Base-by-base conservation (phyloP, 2,888 invertebrate species). In the Brachypterus glaber region DNA sequence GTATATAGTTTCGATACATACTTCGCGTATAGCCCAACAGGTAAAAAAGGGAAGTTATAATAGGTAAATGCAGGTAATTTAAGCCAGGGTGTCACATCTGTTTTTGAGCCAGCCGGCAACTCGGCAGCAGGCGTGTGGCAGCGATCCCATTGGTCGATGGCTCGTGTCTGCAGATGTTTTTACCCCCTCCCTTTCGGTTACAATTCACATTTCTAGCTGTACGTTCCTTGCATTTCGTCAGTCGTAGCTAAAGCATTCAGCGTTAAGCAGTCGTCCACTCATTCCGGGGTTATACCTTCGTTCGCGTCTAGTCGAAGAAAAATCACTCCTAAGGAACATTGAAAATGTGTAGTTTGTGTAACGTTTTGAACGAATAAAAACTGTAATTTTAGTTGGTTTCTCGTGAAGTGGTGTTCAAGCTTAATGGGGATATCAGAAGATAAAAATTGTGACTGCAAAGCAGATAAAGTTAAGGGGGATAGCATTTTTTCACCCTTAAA, bases 61-160 rank as follows among this genome's bases (percentile, higher is more conserved):
- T 42, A 50, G 48, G 48, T 52, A 51, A 49, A 52, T 47, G 55
- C 44, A 50, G 52, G 51, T 53, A 54, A 49, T 45, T 35, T 36
- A 50, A 51, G n/a, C n/a, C 52, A 51, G 53, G 57, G 57, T 55
- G 53, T 53, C 54, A 48, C 61, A 61, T 57, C 60, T 59, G 60
- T 58, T 49, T 39, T 43, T 32, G 40, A 37, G 43, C 44, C 52
- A 48, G 50, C 50, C 49, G 49, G 40, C 68, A 70, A 67, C 68
- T 63, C 47, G 70, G 54, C 73, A 73, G 58, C 74, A 73, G 53
- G 70, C 66, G 49, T 70, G 72, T 66, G 74, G 67, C 49, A 67
- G 65, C 59, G 60, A 63, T 64, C 70, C 62, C 53, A 76, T 72
- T 68, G 74, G 76, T 64, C 69, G 63, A 55, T 67, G 75, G 63